Conservation (phyloP, 2,888 invertebrate genomes). For the Tholera decimalis region DNA sequence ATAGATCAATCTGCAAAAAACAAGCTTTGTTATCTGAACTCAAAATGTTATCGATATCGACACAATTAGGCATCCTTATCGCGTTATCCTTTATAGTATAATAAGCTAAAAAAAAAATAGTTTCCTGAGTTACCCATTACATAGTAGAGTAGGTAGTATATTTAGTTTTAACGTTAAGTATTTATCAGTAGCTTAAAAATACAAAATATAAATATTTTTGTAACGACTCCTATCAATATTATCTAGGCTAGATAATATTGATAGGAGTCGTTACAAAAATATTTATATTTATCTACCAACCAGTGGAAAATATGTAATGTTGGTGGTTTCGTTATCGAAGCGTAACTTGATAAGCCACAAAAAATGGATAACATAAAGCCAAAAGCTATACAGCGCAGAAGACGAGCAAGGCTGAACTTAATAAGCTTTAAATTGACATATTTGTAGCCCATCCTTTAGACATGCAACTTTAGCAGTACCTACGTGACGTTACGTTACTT, state of each 20-base stretch:
- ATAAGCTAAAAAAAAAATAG: conserved; percentile 20
- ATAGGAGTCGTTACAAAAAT: too few species aligned
- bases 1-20: neutral
- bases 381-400: conserved; percentile 10
- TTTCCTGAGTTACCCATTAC: neutral
- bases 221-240: conserved; percentile 10
- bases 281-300: too few species aligned
- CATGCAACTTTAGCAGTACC: neutral
- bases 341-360: conserved; percentile 62
- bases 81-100: conserved; percentile 14
- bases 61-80: conserved; percentile 13
- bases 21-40: neutral
- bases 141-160: too few species aligned
- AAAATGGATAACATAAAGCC: conserved; percentile 26
- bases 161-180: conserved; percentile 4
- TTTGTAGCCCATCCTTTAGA: neutral
- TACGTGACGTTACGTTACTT: too few species aligned
- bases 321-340: conserved; percentile 57
- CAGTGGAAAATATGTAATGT: conserved; percentile 37
- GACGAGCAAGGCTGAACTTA: conserved; percentile 9
- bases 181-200: conserved; percentile 21
- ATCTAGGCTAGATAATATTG: too few species aligned
- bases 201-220: conserved; percentile 26
- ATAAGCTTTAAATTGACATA: conserved; percentile 1
- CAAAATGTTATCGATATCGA: neutral